Percentiles rank a stretch among this genome's conserved stretches.
Evolutionary conservation across 2,888 invertebrate genomes (phyloP).

Genomic region (Abrostola triplasia): DNA sequence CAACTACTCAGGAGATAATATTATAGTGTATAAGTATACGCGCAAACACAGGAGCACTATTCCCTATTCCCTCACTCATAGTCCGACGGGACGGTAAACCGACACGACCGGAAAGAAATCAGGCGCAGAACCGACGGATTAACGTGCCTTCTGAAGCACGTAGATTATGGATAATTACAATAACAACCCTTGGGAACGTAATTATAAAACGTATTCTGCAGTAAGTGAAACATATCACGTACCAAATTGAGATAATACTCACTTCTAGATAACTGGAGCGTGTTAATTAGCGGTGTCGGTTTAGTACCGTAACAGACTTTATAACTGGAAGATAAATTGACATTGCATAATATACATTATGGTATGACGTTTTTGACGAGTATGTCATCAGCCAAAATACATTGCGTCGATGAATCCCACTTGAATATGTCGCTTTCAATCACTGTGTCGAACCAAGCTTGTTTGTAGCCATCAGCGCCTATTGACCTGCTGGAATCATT

Average conservation of each 20-base stretch:
- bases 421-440: slow-evolving; percentile 33
- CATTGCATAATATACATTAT: not conserved
- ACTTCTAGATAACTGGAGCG: slow-evolving; percentile 2
- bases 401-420: slow-evolving; percentile 18
- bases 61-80: no score
- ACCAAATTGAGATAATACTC: not conserved
- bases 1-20: no score
- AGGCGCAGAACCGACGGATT: no score
- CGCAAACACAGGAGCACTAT: no score
- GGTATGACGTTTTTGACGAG: not conserved
- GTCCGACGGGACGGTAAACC: no score
- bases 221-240: not conserved
- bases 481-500: slow-evolving; percentile 28
- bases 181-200: not conserved
- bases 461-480: slow-evolving; percentile 17
- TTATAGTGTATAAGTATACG: no score
- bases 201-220: not conserved
- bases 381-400: slow-evolving; percentile 34
- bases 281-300: slow-evolving; percentile 1
- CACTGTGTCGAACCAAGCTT: slow-evolving; percentile 16
- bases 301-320: slow-evolving; percentile 1
- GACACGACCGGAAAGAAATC: no score
- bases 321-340: not conserved
- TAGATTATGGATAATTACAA: not conserved
- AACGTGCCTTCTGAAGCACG: no score